These are phyloP conservation scores for Trachelipus rathkii DNA, from an alignment of 1,140 invertebrate genomes.

Conservation along the genomic window DNA sequence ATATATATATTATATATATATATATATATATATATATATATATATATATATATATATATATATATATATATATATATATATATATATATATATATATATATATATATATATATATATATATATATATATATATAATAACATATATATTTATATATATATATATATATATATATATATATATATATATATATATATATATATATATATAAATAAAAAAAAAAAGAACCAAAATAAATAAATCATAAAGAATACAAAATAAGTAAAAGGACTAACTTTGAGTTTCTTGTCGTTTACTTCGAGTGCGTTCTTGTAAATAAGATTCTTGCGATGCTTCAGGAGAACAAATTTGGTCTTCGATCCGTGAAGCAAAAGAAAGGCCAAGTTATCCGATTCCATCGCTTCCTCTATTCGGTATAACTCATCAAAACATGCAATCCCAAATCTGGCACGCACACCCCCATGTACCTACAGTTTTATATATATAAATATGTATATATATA, in stretches of 20 bases:
- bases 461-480: neutral
- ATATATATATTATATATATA: too few relatives aligned
- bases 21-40: too few relatives aligned
- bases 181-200: too few relatives aligned
- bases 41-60: too few relatives aligned
- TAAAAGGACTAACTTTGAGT: neutral
- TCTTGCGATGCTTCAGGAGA: neutral
- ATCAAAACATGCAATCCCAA: neutral
- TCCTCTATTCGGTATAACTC: neutral
- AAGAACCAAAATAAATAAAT: neutral
- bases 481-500: neutral
- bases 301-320: conserved; percentile 3
- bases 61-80: too few relatives aligned
- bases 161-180: too few relatives aligned
- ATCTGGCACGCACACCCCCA: neutral
- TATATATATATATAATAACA: too few relatives aligned
- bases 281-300: conserved; percentile 7
- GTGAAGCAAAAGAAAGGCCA: conserved; percentile 14
- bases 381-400: neutral
- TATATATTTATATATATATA: too few relatives aligned
- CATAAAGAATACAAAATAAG: neutral
- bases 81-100: too few relatives aligned
- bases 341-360: neutral
- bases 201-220: too few relatives aligned
- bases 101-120: too few relatives aligned